Evolutionary conservation across 2,888 invertebrate genomes (phyloP).

Genomic region (Bellardia pandia): DNA sequence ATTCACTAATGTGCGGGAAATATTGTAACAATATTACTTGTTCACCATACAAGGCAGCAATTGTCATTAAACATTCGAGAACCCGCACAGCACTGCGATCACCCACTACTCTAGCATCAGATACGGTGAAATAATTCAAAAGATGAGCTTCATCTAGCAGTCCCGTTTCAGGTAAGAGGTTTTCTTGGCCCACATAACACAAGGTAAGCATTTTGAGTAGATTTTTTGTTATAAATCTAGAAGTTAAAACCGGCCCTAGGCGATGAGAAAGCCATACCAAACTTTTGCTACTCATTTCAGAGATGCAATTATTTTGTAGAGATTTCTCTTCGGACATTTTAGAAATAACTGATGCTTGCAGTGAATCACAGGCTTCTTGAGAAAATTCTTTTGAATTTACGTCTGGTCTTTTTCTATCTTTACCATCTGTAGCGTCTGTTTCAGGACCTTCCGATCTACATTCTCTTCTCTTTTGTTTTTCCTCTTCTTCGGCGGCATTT

Average conservation of each 20-base stretch:
- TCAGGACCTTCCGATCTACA: not conserved
- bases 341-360: slow-evolving; percentile 82
- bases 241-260: slow-evolving; percentile 96
- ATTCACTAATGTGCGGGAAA: slow-evolving; percentile 94
- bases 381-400: slow-evolving; percentile 25
- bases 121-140: slow-evolving; percentile 87
- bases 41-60: slow-evolving; percentile 94
- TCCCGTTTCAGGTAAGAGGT: slow-evolving; percentile 85
- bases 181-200: slow-evolving; percentile 95
- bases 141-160: slow-evolving; percentile 82
- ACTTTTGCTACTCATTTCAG: slow-evolving; percentile 94
- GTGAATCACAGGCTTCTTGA: slow-evolving; percentile 78
- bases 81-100: slow-evolving; percentile 94
- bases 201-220: slow-evolving; percentile 96
- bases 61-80: slow-evolving; percentile 94
- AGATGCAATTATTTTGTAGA: slow-evolving; percentile 86
- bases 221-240: slow-evolving; percentile 95
- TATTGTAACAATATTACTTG: slow-evolving; percentile 95
- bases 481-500: slow-evolving; percentile 76
- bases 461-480: slow-evolving; percentile 61
- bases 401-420: not conserved
- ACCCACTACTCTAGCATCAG: slow-evolving; percentile 88
- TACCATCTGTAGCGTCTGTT: slow-evolving; percentile 18
- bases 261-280: slow-evolving; percentile 96
- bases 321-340: slow-evolving; percentile 82